Percentiles rank a stretch among this genome's conserved stretches.
Evolutionary conservation across 2,888 invertebrate genomes (phyloP).

Genomic region (Standfussiana lucernea): DNA sequence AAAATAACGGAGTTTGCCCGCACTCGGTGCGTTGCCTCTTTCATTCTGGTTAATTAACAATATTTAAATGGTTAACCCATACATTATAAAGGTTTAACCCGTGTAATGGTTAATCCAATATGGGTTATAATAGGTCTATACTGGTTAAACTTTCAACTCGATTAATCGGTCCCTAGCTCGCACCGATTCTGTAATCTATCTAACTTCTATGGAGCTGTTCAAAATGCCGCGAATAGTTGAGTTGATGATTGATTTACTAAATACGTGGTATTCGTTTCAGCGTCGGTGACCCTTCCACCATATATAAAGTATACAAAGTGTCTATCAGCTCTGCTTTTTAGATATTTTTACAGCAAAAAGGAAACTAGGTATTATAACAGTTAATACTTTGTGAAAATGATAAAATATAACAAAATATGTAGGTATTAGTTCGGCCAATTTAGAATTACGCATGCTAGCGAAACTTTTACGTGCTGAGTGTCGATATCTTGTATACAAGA

Average conservation of each 20-base stretch:
- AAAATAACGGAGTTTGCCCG: not conserved
- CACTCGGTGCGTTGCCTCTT: not conserved
- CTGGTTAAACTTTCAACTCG: too few relatives aligned
- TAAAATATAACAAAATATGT: not conserved
- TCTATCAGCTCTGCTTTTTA: not conserved
- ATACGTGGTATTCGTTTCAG: too few relatives aligned
- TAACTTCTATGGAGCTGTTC: not conserved
- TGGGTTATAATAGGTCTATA: not conserved
- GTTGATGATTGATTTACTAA: too few relatives aligned
- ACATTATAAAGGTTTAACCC: too few relatives aligned
- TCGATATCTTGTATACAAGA: not conserved
- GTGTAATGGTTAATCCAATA: too few relatives aligned
- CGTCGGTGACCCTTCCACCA: too few relatives aligned
- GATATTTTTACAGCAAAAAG: not conserved
- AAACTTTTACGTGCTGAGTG: not conserved
- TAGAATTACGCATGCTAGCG: not conserved
- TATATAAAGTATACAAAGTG: not conserved
- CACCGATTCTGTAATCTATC: too few relatives aligned
- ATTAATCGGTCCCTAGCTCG: too few relatives aligned
- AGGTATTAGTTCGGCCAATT: slow-evolving; percentile 7
- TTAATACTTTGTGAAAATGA: not conserved
- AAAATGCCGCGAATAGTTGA: not conserved
- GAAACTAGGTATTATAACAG: not conserved
- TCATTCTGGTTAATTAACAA: not conserved
- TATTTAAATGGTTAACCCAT: not conserved